phyloP scores from a whole-genome alignment of 2,888 invertebrate species.

The Halocaridina rubra region DNA sequence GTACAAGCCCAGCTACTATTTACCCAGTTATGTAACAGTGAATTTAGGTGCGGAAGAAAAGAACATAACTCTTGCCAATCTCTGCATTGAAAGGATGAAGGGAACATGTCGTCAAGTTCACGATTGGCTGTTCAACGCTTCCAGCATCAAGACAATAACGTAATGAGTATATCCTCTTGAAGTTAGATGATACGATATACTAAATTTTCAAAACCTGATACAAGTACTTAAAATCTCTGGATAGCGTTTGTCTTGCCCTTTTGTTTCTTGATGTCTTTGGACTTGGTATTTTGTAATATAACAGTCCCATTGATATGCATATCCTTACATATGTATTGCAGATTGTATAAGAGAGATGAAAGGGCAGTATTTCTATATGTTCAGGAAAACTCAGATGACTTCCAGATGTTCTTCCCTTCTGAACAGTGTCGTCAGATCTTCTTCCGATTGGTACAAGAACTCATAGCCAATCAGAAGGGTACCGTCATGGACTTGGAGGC shows the following conservation, averaged over 20 bases:
- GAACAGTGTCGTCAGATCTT: slow-evolving; percentile 84
- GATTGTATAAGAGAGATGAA: slow-evolving; percentile 95
- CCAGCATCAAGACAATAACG: slow-evolving; percentile 89
- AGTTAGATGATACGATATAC: too few species aligned
- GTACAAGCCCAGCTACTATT: slow-evolving; percentile 70
- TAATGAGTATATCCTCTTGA: too few species aligned
- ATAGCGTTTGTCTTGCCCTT: too few species aligned
- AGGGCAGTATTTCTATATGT: slow-evolving; percentile 96
- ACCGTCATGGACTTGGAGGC: slow-evolving; percentile 82
- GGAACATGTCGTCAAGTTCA: slow-evolving; percentile 75
- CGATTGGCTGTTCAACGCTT: slow-evolving; percentile 93
- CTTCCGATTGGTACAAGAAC: slow-evolving; percentile 84
- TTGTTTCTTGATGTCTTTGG: too few species aligned
- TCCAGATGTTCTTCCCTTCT: slow-evolving; percentile 97
- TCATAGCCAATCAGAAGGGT: slow-evolving; percentile 88
- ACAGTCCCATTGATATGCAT: too few species aligned
- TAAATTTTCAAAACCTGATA: too few species aligned
- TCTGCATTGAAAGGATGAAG: slow-evolving; percentile 80
- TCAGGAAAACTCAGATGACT: slow-evolving; percentile 97
- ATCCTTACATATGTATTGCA: slow-evolving; percentile 70
- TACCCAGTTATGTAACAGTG: slow-evolving; percentile 96
- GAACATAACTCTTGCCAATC: slow-evolving; percentile 87
- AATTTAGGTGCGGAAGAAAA: slow-evolving; percentile 95
- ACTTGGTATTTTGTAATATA: too few species aligned
- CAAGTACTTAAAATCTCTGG: too few species aligned